Evolutionary conservation across 2,888 invertebrate species (phyloP).

Genomic region (Polietes domitor): DNA sequence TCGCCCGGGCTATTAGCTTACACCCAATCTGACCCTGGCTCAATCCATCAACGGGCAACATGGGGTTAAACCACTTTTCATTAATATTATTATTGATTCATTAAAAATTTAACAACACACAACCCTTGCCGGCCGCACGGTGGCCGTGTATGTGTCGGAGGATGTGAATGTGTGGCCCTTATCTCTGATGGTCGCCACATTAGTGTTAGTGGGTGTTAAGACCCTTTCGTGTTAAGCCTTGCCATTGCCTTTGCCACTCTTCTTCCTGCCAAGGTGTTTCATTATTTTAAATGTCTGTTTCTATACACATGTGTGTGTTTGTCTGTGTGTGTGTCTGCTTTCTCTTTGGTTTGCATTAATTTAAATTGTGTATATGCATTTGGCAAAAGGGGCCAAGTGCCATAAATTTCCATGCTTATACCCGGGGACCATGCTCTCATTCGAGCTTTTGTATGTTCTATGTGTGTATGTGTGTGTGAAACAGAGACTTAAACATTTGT

Average conservation of each 20-base stretch:
- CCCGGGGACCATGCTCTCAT: slow-evolving; percentile 12
- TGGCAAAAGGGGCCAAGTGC: slow-evolving; percentile 43
- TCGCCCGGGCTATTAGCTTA: neutral
- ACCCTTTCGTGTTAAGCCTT: slow-evolving; percentile 2
- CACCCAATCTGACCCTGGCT: neutral
- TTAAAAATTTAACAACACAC: slow-evolving; percentile 44
- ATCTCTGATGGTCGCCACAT: slow-evolving; percentile 49
- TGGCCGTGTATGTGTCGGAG: neutral
- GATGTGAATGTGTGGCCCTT: slow-evolving; percentile 8
- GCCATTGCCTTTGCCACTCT: slow-evolving; percentile 1
- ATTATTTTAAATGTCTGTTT: slow-evolving; percentile 35
- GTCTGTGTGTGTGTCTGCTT: slow-evolving; percentile 38
- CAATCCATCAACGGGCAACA: neutral
- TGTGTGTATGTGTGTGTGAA: neutral
- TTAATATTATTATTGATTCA: slow-evolving; percentile 36
- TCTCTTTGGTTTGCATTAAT: slow-evolving; percentile 58
- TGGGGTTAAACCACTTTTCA: slow-evolving; percentile 8
- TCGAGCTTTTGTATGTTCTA: neutral
- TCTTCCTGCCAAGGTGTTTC: slow-evolving; percentile 28
- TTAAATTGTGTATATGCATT: slow-evolving; percentile 54
- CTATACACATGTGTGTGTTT: neutral
- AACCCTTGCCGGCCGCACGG: neutral
- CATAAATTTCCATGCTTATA: slow-evolving; percentile 49
- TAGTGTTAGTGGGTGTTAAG: slow-evolving; percentile 34
- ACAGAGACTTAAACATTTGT: slow-evolving; percentile 52